Evolutionary conservation across 2,888 invertebrate species (phyloP).

Genomic region (Sialis fuliginosa): DNA sequence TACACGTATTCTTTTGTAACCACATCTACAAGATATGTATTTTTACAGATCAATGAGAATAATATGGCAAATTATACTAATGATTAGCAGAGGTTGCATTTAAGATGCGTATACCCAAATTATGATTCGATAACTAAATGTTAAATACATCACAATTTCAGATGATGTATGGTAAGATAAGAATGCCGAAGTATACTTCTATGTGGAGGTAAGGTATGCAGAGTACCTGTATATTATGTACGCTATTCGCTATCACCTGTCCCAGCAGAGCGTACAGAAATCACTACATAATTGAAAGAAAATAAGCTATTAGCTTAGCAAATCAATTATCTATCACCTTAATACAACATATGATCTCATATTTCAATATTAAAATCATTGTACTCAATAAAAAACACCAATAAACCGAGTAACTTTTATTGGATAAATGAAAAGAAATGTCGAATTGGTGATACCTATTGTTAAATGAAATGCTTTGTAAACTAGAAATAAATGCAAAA

Average conservation of each 20-base stretch:
- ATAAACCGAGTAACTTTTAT: neutral
- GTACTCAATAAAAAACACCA: neutral
- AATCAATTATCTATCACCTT: neutral
- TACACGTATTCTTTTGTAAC: no score
- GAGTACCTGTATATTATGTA: neutral
- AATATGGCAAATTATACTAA: no score
- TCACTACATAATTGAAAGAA: neutral
- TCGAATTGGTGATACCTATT: conserved; percentile 26
- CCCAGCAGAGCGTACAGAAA: neutral
- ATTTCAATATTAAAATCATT: no score
- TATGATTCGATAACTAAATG: no score
- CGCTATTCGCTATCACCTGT: conserved; percentile 2
- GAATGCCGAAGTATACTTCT: neutral
- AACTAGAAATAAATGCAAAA: conserved; percentile 16
- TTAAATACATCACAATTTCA: no score
- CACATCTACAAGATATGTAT: no score
- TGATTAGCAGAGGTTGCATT: no score
- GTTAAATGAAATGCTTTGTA: conserved; percentile 24
- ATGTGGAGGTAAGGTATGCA: neutral
- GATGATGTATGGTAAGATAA: neutral
- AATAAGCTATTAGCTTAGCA: neutral
- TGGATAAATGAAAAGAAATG: conserved; percentile 23
- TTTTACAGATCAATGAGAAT: no score
- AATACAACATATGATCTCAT: neutral
- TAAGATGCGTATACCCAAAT: no score